Evolutionary conservation across 2,888 invertebrate species (phyloP).

Genomic region (Mactromeris polynyma): DNA sequence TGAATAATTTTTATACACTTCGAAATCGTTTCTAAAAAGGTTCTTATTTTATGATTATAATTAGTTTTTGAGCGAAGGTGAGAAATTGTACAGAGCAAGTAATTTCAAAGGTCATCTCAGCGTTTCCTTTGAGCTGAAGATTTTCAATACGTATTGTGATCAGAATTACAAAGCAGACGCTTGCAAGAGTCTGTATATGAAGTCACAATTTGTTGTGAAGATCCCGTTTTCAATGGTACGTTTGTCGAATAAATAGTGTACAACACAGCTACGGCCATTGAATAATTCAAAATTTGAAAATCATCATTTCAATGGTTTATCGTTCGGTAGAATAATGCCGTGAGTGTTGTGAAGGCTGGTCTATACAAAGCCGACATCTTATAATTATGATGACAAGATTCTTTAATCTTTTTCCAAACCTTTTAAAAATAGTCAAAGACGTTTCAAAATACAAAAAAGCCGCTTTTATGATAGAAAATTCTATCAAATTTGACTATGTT

Average conservation of each 20-base stretch:
- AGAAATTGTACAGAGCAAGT: constrained; percentile 32
- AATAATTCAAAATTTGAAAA: constrained; percentile 40
- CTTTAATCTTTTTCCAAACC: constrained; percentile 1
- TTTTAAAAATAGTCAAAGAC: background rate
- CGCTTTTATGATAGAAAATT: background rate
- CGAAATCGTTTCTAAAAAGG: constrained; percentile 20
- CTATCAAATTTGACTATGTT: background rate
- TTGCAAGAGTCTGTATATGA: constrained; percentile 27
- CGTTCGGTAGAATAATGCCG: constrained; percentile 5
- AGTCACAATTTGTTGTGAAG: constrained; percentile 38
- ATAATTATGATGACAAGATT: background rate
- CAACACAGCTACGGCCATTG: constrained; percentile 26
- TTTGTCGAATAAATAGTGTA: constrained; percentile 32
- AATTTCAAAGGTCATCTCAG: constrained; percentile 45
- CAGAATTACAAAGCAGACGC: constrained; percentile 31
- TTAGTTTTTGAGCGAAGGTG: constrained; percentile 38
- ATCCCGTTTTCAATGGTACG: constrained; percentile 32
- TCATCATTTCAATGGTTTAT: constrained; percentile 36
- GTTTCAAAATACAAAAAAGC: background rate
- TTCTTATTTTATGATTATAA: constrained; percentile 20
- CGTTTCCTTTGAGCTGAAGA: constrained; percentile 32
- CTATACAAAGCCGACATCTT: background rate
- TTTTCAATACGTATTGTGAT: constrained; percentile 49
- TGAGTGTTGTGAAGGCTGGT: constrained; percentile 9
- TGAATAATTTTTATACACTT: background rate